A percentile compares a stretch with the other conserved stretches of the same genome.
These are phyloP conservation scores for Ostrea edulis DNA, from an alignment of 1,140 invertebrate species.

Conservation along the genomic window DNA sequence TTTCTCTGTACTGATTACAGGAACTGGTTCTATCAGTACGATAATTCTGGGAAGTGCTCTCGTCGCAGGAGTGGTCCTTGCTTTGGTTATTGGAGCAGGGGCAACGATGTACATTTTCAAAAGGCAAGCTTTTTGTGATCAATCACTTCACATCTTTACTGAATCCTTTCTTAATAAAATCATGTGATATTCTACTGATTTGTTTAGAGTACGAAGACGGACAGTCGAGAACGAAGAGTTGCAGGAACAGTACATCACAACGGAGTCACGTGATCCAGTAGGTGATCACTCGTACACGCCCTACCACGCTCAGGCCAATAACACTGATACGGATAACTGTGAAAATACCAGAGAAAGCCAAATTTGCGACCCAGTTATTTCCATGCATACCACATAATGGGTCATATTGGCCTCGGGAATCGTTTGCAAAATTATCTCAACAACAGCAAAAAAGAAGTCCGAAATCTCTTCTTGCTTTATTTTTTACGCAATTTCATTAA, in stretches of 20 bases:
- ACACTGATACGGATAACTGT: background rate
- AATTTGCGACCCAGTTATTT: background rate
- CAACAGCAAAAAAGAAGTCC: too few relatives aligned
- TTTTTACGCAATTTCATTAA: too few relatives aligned
- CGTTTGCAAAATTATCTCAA: too few relatives aligned
- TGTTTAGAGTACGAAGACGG: background rate
- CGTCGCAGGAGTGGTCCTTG: background rate
- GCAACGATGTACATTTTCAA: background rate
- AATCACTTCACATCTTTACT: background rate
- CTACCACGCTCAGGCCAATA: too few relatives aligned
- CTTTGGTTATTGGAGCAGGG: background rate
- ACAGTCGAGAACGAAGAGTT: background rate
- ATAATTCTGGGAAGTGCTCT: background rate
- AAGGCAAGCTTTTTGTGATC: background rate
- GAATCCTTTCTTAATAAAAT: background rate
- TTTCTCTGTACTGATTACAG: too few relatives aligned
- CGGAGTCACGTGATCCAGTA: background rate
- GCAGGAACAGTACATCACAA: background rate
- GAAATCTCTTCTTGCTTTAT: too few relatives aligned
- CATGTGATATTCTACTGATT: background rate
- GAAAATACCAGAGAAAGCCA: background rate
- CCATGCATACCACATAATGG: too few relatives aligned
- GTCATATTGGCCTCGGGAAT: too few relatives aligned
- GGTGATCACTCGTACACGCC: background rate
- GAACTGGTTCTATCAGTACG: too few relatives aligned